phyloP scores from a whole-genome alignment of 2,888 invertebrate species.

The Cerastis rubricosa region DNA sequence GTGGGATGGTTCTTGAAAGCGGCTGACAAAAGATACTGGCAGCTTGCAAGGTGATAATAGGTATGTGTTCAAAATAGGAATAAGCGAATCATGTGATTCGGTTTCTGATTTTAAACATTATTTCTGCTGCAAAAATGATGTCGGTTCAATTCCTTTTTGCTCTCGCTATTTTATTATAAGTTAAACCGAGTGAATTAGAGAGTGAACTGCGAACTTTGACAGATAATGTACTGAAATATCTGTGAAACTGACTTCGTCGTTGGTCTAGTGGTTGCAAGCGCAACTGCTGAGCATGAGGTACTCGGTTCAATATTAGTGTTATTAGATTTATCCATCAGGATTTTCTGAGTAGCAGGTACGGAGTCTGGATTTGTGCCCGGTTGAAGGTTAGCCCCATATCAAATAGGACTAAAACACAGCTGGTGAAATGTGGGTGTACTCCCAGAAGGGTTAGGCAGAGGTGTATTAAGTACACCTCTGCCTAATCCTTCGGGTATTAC shows the following conservation, averaged over 20 bases:
- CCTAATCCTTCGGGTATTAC: neutral
- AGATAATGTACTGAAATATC: neutral
- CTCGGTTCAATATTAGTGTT: neutral
- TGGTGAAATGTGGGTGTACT: neutral
- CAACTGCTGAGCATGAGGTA: neutral
- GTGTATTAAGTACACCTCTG: neutral
- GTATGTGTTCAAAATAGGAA: constrained; percentile 1
- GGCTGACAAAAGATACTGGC: constrained; percentile 32
- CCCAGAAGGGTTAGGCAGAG: no score
- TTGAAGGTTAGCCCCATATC: no score
- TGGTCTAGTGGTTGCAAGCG: neutral
- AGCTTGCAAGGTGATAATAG: neutral
- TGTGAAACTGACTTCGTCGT: neutral
- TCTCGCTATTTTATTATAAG: neutral
- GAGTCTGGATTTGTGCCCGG: neutral
- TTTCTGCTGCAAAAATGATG: neutral
- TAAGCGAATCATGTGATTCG: neutral
- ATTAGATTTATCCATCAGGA: neutral
- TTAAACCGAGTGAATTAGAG: neutral
- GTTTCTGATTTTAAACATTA: neutral
- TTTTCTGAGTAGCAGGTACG: neutral
- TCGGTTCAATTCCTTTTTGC: neutral
- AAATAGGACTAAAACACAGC: no score
- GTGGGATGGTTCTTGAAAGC: neutral
- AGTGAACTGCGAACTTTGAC: neutral